Evolutionary conservation across 2,113 vertebrate species (phyloP).

Genomic region (Bubalus kerabau): DNA sequence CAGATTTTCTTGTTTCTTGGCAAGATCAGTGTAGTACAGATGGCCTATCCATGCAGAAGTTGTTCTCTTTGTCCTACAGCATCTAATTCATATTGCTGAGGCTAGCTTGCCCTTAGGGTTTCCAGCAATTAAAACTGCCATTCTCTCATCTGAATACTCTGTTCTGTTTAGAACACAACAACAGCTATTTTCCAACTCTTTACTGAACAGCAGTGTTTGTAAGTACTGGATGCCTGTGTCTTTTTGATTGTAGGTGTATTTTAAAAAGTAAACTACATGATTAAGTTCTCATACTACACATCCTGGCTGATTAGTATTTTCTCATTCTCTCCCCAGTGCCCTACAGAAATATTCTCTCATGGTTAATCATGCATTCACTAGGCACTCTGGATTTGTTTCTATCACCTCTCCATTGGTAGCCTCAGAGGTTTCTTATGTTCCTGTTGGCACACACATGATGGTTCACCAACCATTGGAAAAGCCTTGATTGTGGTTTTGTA

Average conservation of each 20-base stretch:
- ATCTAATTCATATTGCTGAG: slow-evolving; percentile 24
- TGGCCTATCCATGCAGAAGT: slow-evolving; percentile 22
- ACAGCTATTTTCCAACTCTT: slow-evolving; percentile 30
- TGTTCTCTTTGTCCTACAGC: slow-evolving; percentile 30
- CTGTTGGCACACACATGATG: neutral
- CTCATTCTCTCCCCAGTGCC: neutral
- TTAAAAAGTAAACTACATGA: neutral
- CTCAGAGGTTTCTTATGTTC: neutral
- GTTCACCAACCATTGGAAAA: slow-evolving; percentile 10
- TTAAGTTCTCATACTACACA: neutral
- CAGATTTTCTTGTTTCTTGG: slow-evolving; percentile 42
- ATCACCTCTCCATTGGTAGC: neutral
- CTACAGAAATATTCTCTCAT: neutral
- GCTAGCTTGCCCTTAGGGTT: slow-evolving; percentile 16
- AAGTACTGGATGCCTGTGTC: neutral
- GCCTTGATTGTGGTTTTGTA: neutral
- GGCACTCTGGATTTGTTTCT: neutral
- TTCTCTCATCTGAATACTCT: neutral
- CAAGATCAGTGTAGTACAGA: slow-evolving; percentile 23
- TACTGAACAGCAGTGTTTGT: neutral
- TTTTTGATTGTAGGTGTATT: neutral
- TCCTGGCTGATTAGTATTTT: neutral
- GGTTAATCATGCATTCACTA: neutral
- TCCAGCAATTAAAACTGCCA: slow-evolving; percentile 31
- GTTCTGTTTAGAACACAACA: neutral